phyloP scores from a whole-genome alignment of 2,113 vertebrate species.

The Regulus satrapa region DNA sequence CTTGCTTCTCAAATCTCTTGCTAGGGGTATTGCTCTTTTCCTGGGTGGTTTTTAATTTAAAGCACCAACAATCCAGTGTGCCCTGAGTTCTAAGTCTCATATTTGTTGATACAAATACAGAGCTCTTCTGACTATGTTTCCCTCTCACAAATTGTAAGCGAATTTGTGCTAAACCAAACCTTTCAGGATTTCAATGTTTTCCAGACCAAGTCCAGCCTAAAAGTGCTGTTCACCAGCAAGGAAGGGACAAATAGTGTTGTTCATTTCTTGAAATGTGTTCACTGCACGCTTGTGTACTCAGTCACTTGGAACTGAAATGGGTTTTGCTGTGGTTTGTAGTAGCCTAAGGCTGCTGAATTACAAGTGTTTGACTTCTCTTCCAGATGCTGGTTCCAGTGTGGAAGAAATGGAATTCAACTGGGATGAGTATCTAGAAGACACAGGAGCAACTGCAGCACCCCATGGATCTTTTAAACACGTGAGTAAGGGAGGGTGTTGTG shows the following conservation, averaged over 20 bases:
- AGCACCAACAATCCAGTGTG: not conserved
- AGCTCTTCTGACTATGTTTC: not conserved
- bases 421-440: constrained; percentile 98
- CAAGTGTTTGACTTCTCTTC: constrained; percentile 20
- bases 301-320: not conserved
- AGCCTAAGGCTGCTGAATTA: not conserved
- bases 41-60: not conserved
- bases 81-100: not conserved
- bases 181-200: not conserved
- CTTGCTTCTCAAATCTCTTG: not conserved
- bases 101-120: not conserved
- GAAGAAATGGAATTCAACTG: constrained; percentile 92
- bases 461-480: constrained; percentile 96
- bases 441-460: constrained; percentile 84
- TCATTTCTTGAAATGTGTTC: not conserved
- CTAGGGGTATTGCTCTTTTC: not conserved
- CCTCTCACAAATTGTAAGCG: not conserved
- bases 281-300: not conserved
- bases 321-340: not conserved
- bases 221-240: not conserved
- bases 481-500: constrained; percentile 49
- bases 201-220: not conserved
- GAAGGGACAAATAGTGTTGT: not conserved
- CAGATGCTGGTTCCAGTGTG: constrained; percentile 87
- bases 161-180: not conserved